Evolutionary conservation across 2,888 invertebrate genomes (phyloP).

Genomic region (Lasiommata megera): DNA sequence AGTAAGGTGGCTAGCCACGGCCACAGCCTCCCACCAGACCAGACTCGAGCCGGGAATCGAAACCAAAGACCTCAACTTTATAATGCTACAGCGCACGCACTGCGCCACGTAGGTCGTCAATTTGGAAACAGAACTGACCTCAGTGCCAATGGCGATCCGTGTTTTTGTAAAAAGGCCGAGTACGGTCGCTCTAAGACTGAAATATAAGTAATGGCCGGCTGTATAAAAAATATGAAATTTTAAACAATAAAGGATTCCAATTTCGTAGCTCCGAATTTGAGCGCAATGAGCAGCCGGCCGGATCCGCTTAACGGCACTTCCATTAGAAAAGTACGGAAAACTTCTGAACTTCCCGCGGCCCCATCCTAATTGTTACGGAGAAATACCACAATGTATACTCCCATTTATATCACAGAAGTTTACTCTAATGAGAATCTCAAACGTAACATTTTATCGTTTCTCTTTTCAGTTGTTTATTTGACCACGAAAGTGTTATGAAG

Average conservation of each 20-base stretch:
- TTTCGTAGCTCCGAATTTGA: constrained; percentile 12
- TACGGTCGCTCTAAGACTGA: too few relatives aligned
- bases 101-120: too few relatives aligned
- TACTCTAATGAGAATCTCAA: background rate
- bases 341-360: constrained; percentile 19
- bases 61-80: too few relatives aligned
- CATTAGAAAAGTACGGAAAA: constrained; percentile 22
- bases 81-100: too few relatives aligned
- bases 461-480: background rate
- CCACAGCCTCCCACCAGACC: too few relatives aligned
- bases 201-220: background rate
- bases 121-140: too few relatives aligned
- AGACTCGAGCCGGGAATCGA: too few relatives aligned
- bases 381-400: constrained; percentile 7
- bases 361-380: constrained; percentile 9
- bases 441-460: background rate
- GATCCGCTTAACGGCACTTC: constrained; percentile 23
- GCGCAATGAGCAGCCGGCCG: constrained; percentile 7
- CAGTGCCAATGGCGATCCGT: too few relatives aligned
- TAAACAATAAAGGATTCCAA: constrained; percentile 25
- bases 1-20: too few relatives aligned
- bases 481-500: too few relatives aligned
- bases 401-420: constrained; percentile 1
- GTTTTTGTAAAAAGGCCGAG: too few relatives aligned
- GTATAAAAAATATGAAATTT: constrained; percentile 15